Conservation (phyloP, 1,140 invertebrate genomes). For the Stenopsyche tienmushanensis region DNA sequence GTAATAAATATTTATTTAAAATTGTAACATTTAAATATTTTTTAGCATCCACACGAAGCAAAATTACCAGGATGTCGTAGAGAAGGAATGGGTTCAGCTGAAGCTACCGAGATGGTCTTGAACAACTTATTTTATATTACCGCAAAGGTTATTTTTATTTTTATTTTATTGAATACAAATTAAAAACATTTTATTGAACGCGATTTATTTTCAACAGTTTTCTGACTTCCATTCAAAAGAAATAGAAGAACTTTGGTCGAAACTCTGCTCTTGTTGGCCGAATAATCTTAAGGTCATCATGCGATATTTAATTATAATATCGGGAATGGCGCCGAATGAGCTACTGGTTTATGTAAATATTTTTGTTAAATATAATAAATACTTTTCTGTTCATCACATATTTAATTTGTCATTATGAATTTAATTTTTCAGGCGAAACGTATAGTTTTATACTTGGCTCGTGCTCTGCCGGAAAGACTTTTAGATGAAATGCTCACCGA, state of each 20-base stretch:
- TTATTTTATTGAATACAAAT: constrained; percentile 6
- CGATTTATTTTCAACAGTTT: constrained; percentile 68
- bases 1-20: neutral
- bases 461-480: constrained; percentile 85
- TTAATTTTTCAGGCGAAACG: constrained; percentile 77
- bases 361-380: neutral
- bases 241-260: constrained; percentile 94
- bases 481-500: constrained; percentile 97
- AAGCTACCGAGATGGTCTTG: constrained; percentile 99
- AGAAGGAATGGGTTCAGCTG: constrained; percentile 95
- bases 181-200: too few relatives aligned
- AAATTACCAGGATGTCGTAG: constrained; percentile 65
- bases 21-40: constrained; percentile 5
- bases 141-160: constrained; percentile 70
- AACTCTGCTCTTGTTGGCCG: constrained; percentile 91
- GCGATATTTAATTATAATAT: constrained; percentile 95
- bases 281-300: constrained; percentile 97
- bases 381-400: neutral
- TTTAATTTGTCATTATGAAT: neutral
- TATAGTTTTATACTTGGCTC: constrained; percentile 88
- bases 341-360: constrained; percentile 71
- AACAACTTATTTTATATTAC: constrained; percentile 99
- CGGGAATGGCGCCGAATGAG: constrained; percentile 91
- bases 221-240: constrained; percentile 94
- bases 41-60: too few relatives aligned